Conservation (phyloP, 2,113 vertebrate species). For the Halcyon senegalensis region DNA sequence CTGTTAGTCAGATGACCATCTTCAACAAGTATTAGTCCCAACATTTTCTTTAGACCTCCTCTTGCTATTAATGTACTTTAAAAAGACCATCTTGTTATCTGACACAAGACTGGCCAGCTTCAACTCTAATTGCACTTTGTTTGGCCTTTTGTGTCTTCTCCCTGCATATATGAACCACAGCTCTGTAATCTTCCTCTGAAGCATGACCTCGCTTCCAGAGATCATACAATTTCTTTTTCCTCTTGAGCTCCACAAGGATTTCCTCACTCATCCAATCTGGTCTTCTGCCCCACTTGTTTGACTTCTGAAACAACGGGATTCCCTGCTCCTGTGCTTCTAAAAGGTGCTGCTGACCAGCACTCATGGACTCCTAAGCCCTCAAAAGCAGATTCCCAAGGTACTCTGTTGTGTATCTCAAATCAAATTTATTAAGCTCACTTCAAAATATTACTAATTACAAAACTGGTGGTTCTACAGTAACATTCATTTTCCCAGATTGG, state of each 20-base stretch:
- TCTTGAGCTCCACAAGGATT: not conserved
- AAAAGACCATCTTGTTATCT: not conserved
- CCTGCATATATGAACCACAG: not conserved
- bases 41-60: not conserved
- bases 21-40: not conserved
- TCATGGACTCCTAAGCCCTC: not conserved
- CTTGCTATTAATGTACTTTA: not conserved
- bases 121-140: not conserved
- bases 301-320: not conserved
- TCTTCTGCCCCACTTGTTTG: not conserved
- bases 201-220: not conserved
- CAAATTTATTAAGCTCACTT: not conserved
- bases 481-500: not conserved
- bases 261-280: not conserved
- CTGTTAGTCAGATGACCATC: not conserved
- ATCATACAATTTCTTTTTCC: not conserved
- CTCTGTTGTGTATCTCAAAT: not conserved
- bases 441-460: not conserved
- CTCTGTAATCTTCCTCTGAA: not conserved
- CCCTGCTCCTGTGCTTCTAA: not conserved
- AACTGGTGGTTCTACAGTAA: not conserved
- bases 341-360: not conserved
- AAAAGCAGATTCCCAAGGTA: not conserved
- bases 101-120: not conserved
- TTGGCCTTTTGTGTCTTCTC: not conserved